Percentiles rank a stretch among this genome's conserved stretches.
Conservation (phyloP, 2,113 vertebrate species). For the Notarius quadriscutis region DNA sequence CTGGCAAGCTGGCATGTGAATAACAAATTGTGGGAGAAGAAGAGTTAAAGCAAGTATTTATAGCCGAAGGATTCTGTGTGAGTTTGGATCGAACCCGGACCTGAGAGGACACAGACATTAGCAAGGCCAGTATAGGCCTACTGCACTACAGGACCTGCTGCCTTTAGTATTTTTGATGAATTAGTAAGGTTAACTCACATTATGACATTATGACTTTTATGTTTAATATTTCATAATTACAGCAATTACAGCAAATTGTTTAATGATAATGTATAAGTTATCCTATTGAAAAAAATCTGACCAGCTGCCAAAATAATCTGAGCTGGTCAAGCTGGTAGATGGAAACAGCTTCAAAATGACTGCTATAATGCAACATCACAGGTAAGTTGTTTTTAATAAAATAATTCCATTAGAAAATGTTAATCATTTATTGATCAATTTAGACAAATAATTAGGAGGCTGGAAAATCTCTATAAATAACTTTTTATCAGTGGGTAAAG, state of each 20-base stretch:
- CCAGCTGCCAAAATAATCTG: background rate
- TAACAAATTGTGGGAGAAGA: background rate
- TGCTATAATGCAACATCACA: background rate
- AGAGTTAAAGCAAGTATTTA: background rate
- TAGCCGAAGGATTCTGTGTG: background rate
- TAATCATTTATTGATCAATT: background rate
- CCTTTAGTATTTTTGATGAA: background rate
- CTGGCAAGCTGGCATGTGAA: conserved; percentile 41
- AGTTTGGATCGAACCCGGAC: background rate
- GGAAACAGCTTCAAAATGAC: background rate
- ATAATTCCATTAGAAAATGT: background rate
- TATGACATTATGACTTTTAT: background rate
- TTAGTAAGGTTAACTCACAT: background rate
- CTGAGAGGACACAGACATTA: background rate
- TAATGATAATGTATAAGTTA: background rate
- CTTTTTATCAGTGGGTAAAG: background rate
- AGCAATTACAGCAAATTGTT: background rate
- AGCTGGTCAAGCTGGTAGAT: background rate
- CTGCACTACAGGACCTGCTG: background rate
- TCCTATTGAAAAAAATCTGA: background rate
- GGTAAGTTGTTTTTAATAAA: background rate
- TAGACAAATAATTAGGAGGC: background rate
- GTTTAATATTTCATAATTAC: background rate
- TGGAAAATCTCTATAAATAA: background rate
- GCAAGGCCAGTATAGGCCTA: background rate